Conservation (phyloP, 2,113 vertebrate genomes). For the Poeciliopsis prolifica region DNA sequence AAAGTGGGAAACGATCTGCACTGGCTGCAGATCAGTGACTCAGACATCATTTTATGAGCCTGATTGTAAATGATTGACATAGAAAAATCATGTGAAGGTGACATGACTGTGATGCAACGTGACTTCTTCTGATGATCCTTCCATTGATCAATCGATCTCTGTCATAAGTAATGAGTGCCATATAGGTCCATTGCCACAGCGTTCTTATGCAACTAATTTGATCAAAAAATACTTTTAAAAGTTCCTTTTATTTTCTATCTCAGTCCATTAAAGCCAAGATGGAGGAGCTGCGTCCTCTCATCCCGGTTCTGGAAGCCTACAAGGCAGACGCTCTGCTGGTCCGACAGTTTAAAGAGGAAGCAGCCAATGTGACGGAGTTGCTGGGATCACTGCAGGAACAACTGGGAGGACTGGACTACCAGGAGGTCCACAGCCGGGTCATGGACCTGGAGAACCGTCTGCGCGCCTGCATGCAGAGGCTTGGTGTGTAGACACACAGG, state of each 20-base stretch:
- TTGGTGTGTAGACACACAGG: constrained; percentile 44
- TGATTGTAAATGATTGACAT: no score
- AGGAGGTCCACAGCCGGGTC: constrained; percentile 62
- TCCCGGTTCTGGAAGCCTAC: constrained; percentile 97
- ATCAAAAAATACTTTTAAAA: not conserved
- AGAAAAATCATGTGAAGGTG: no score
- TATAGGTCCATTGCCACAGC: not conserved
- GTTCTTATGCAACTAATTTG: not conserved
- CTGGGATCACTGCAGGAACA: constrained; percentile 95
- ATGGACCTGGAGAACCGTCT: constrained; percentile 62
- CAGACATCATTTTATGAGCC: no score
- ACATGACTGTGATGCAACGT: no score
- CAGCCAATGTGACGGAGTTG: constrained; percentile 92
- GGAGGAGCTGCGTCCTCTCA: constrained; percentile 97
- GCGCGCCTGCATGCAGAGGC: constrained; percentile 69
- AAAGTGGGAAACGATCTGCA: no score
- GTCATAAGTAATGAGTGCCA: not conserved
- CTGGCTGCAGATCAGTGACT: no score
- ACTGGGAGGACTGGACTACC: constrained; percentile 90
- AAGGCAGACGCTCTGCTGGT: constrained; percentile 98
- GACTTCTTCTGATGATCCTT: no score
- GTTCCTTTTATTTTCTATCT: not conserved
- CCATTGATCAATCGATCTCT: no score
- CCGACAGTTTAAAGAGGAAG: constrained; percentile 97
- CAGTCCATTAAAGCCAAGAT: constrained; percentile 99